Evolutionary conservation across 2,888 invertebrate genomes (phyloP).

Genomic region (Nephrotoma appendiculata): DNA sequence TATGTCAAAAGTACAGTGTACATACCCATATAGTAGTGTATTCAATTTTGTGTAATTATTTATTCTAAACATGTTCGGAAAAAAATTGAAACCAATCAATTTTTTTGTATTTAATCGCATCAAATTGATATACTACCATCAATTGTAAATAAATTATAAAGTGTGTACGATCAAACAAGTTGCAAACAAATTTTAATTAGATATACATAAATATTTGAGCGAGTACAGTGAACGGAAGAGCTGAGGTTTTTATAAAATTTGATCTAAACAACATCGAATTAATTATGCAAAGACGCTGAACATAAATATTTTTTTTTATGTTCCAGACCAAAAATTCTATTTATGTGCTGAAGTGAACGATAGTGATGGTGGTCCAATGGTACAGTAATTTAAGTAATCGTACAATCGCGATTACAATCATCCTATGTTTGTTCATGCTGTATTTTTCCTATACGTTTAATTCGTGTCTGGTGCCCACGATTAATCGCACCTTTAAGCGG

Average conservation of each 20-base stretch:
- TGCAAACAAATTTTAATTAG: not conserved
- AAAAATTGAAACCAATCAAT: not conserved
- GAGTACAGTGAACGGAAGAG: not conserved
- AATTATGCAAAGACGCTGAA: not conserved
- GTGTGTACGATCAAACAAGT: not conserved
- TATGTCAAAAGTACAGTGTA: not conserved
- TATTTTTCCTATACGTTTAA: slow-evolving; percentile 45
- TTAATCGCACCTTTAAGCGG: slow-evolving; percentile 38
- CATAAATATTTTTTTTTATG: not conserved
- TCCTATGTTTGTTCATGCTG: slow-evolving; percentile 36
- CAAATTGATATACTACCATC: not conserved
- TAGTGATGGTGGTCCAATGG: slow-evolving; percentile 16
- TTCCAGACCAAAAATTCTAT: not conserved
- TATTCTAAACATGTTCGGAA: slow-evolving; percentile 1
- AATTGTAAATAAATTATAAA: not conserved
- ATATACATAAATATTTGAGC: not conserved
- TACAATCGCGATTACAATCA: slow-evolving; percentile 29
- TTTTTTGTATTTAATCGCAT: not conserved
- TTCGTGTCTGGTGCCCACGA: slow-evolving; percentile 39
- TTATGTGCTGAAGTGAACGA: not conserved
- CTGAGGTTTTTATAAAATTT: not conserved
- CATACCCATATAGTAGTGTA: not conserved
- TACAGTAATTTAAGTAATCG: slow-evolving; percentile 31
- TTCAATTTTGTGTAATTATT: not conserved
- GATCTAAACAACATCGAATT: not conserved